Evolutionary conservation across 2,113 vertebrate species (phyloP).

Genomic region (Halcyon senegalensis): DNA sequence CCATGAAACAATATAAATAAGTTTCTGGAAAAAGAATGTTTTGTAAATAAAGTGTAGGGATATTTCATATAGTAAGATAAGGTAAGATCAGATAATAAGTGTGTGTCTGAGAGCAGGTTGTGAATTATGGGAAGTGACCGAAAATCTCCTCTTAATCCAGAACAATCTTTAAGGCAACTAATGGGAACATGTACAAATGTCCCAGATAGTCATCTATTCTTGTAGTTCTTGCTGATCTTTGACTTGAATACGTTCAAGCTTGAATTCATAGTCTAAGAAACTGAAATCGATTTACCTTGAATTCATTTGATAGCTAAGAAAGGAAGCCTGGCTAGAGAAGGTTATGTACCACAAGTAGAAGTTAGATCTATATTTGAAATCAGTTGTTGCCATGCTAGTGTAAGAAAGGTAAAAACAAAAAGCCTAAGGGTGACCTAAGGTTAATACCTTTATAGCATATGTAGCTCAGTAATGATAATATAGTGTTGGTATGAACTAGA

Average conservation of each 20-base stretch:
- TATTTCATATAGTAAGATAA: background rate
- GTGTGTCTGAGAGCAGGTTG: background rate
- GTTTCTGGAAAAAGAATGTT: conserved; percentile 25
- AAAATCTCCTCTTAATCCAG: background rate
- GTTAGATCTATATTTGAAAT: background rate
- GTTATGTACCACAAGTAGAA: background rate
- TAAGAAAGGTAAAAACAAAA: background rate
- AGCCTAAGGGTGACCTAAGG: background rate
- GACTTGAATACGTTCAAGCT: background rate
- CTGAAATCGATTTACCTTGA: background rate
- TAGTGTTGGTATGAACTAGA: background rate
- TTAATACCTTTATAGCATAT: background rate
- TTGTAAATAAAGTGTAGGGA: conserved; percentile 13
- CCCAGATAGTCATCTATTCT: background rate
- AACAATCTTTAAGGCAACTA: background rate
- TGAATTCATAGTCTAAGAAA: background rate
- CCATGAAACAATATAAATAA: conserved; percentile 17
- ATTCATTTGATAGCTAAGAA: background rate
- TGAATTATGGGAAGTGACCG: conserved; percentile 30
- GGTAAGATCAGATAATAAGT: background rate
- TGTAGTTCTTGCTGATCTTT: background rate
- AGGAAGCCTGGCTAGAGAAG: background rate
- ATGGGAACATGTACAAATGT: background rate
- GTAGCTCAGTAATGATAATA: background rate
- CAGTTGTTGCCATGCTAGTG: background rate